Percentiles rank a stretch among this genome's conserved stretches.
Conservation (phyloP, 2,888 invertebrate species). For the Harmothoe impar region DNA sequence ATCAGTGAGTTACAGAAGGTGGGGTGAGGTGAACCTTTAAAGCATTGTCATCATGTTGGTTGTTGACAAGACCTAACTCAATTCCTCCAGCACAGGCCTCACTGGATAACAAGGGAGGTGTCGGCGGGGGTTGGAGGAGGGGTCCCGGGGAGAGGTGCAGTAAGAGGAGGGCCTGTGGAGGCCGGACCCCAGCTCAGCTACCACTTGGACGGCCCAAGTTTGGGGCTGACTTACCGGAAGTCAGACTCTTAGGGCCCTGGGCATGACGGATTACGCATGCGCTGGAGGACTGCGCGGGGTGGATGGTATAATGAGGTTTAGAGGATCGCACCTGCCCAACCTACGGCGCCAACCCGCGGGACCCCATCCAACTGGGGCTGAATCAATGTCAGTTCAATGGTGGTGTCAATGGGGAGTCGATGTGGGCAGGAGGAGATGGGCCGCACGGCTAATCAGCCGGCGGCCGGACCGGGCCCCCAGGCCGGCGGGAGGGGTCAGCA, state of each 20-base stretch:
- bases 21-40: not conserved
- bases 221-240: conserved; percentile 41
- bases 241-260: conserved; percentile 26
- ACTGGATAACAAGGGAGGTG: not conserved
- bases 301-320: conserved; percentile 48
- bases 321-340: conserved; percentile 45
- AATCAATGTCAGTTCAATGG: conserved; percentile 53
- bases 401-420: conserved; percentile 44
- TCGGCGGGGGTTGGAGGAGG: not conserved
- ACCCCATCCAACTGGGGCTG: not conserved
- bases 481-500: conserved; percentile 24
- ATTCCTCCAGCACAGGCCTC: not conserved
- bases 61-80: not conserved
- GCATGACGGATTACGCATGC: conserved; percentile 51
- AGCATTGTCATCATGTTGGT: not conserved
- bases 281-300: not conserved
- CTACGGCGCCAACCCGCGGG: not conserved
- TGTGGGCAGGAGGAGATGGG: not conserved
- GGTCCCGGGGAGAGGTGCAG: not conserved
- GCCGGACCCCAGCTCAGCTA: not conserved
- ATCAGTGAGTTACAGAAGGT: not conserved
- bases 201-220: not conserved
- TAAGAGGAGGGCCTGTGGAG: not conserved
- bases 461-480: not conserved
- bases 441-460: not conserved